Conservation (phyloP, 2,888 invertebrate genomes). For the Andrena bicolor region DNA sequence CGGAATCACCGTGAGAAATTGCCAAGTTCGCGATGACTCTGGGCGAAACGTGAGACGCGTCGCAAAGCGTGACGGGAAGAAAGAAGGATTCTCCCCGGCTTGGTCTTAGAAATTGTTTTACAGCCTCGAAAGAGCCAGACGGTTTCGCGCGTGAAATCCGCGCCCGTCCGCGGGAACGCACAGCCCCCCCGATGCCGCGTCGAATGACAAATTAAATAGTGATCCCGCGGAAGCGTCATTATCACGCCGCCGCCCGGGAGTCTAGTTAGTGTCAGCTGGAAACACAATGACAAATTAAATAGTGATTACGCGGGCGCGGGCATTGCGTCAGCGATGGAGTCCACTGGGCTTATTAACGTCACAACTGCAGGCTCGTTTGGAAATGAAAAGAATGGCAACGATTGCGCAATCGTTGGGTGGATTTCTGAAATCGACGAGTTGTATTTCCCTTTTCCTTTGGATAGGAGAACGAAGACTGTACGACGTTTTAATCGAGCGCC, state of each 20-base stretch:
- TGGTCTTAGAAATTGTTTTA: constrained; percentile 37
- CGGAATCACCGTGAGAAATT: constrained; percentile 59
- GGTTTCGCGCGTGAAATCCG: neutral
- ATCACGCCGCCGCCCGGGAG: constrained; percentile 21
- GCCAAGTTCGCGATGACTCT: constrained; percentile 45
- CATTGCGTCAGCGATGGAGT: constrained; percentile 8
- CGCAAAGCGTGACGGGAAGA: constrained; percentile 24
- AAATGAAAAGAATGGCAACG: neutral
- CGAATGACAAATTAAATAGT: constrained; percentile 41
- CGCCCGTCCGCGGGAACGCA: neutral
- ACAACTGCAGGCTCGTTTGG: neutral
- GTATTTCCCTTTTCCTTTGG: too few relatives aligned
- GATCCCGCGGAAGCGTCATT: constrained; percentile 19
- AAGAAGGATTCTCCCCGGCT: neutral
- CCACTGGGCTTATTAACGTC: constrained; percentile 19
- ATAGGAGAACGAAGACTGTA: too few relatives aligned
- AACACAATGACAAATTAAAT: constrained; percentile 57
- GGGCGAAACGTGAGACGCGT: constrained; percentile 49
- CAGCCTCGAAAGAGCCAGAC: neutral
- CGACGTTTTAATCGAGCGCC: too few relatives aligned
- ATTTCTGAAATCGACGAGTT: neutral
- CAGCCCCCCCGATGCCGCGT: neutral
- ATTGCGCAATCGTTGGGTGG: neutral
- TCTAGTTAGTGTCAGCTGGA: constrained; percentile 47
- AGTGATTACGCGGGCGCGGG: constrained; percentile 31